phyloP scores from a whole-genome alignment of 2,113 vertebrate species.

The Electrona antarctica region DNA sequence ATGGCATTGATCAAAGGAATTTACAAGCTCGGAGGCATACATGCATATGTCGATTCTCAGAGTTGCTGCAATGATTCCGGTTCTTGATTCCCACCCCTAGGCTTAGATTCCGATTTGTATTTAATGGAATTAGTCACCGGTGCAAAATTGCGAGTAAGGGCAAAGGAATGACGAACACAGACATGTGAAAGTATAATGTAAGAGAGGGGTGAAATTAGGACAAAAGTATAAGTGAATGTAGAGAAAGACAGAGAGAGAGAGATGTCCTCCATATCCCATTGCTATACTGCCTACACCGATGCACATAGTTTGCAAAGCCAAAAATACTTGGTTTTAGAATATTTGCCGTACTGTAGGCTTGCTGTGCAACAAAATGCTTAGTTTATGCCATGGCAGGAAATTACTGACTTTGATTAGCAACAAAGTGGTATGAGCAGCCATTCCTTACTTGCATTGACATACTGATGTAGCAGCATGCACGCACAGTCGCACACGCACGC shows the following conservation, averaged over 20 bases:
- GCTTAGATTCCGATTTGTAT: too few relatives aligned
- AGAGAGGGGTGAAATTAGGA: neutral
- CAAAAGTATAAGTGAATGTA: neutral
- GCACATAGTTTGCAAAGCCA: neutral
- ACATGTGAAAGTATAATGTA: too few relatives aligned
- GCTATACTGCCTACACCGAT: too few relatives aligned
- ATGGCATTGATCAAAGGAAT: too few relatives aligned
- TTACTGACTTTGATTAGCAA: constrained; percentile 15
- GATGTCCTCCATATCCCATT: neutral
- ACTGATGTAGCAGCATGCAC: neutral
- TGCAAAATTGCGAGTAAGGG: too few relatives aligned
- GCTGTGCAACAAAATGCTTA: constrained; percentile 5
- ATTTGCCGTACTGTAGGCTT: neutral
- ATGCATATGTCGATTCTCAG: too few relatives aligned
- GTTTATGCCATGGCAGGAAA: neutral
- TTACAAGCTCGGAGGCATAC: too few relatives aligned
- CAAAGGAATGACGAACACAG: too few relatives aligned
- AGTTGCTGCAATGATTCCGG: too few relatives aligned
- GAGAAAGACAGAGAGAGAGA: neutral
- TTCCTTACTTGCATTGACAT: neutral
- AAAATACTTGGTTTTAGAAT: neutral
- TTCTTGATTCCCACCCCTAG: too few relatives aligned
- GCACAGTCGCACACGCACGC: neutral
- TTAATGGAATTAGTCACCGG: too few relatives aligned
- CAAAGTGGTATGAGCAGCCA: neutral